Base-by-base conservation (phyloP, 2,888 invertebrate species). In the Baccha elongata region DNA sequence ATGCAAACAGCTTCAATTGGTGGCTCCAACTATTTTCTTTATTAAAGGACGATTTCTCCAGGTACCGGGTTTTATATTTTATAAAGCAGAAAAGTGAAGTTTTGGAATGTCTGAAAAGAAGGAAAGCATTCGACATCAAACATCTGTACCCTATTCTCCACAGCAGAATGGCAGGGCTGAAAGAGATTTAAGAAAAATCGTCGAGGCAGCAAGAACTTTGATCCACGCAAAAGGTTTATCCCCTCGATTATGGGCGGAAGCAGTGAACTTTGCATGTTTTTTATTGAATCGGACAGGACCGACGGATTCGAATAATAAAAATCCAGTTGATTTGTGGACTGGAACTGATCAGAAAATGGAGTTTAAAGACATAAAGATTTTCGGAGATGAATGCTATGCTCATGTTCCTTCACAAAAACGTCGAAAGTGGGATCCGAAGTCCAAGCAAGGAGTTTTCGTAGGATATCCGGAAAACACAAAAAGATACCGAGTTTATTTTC, bases 101-200 rank as follows among this genome's bases (percentile, higher is more conserved):
- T 46, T 4, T 44, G 10, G 13, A 46, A 40, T 17, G 50, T 7
- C 7, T 84, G 6, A 84, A 8, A 42, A 75, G 37, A 64, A 78
- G 32, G 53, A 85, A 55, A 86, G 87, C 44, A 86, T 87, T 35
- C 53, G 75, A 23, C 84, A 85, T 40, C 86, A 86, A 58, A 79
- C 46, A 76, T 85, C 86, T 8, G 86, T 86, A 1, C 72, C 85
- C 3, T 88, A 88, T 75, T 87, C 88, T 11, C 88, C 89, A 6
- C 86, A 89, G 81, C 88, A 89, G 78, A 90, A 90, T 83, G 88
- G 88, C 3, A 79, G 84, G 52, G 87, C 87, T 0, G 88, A 89
- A 67, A 81, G 88, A 8, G 87, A 89, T 69, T 89, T 86, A 72
- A 84, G 87, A 71, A 89, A 87, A 46, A 78, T 88, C 8, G 85